Evolutionary conservation across 2,888 invertebrate genomes (phyloP).

Genomic region (Hartigia nigra): DNA sequence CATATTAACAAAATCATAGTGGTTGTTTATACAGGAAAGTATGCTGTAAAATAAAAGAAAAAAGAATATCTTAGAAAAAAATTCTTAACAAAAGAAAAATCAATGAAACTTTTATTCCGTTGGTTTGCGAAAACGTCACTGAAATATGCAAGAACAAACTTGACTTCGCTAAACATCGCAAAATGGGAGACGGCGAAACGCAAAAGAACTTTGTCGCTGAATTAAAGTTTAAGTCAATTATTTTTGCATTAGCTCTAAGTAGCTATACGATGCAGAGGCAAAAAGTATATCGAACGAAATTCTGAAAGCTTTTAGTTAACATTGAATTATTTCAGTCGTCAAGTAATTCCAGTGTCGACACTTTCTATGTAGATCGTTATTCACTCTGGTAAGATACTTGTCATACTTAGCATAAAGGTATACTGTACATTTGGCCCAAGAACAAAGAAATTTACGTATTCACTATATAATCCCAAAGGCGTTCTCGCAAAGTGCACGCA

Average conservation of each 20-base stretch:
- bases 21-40: too few species aligned
- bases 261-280: conserved; percentile 35
- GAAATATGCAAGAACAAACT: background rate
- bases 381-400: background rate
- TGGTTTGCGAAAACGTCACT: background rate
- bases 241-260: conserved; percentile 52
- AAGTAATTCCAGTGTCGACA: conserved; percentile 21
- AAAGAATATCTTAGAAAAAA: too few species aligned
- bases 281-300: conserved; percentile 44
- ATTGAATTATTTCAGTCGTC: conserved; percentile 42
- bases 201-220: conserved; percentile 15
- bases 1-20: background rate
- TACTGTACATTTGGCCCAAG: background rate
- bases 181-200: background rate
- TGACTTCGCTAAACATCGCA: conserved; percentile 10
- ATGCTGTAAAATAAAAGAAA: too few species aligned
- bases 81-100: too few species aligned
- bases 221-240: conserved; percentile 55
- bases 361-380: conserved; percentile 20
- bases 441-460: background rate
- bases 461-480: too few species aligned
- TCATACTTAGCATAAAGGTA: too few species aligned
- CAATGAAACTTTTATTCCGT: too few species aligned
- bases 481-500: background rate
- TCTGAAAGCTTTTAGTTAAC: conserved; percentile 54